Evolutionary conservation across 2,113 vertebrate genomes (phyloP).

Genomic region (Chascanopsetta lugubris): DNA sequence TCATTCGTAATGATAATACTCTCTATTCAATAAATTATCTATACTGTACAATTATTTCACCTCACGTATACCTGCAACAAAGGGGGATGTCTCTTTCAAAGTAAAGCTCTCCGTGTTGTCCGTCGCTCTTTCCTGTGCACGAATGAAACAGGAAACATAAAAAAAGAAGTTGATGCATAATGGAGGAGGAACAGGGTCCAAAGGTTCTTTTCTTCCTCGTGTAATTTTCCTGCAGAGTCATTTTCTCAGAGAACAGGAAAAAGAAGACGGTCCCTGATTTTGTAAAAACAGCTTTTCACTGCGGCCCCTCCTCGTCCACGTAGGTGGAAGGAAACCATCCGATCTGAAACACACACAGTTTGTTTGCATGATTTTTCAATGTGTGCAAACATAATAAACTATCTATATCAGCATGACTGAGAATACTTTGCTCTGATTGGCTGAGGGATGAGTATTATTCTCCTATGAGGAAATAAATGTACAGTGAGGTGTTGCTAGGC

Average conservation of each 20-base stretch:
- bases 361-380: too few species aligned
- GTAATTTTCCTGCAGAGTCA: slow-evolving; percentile 66
- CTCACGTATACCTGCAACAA: slow-evolving; percentile 70
- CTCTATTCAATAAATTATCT: slow-evolving; percentile 89
- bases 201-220: slow-evolving; percentile 34
- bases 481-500: slow-evolving; percentile 53
- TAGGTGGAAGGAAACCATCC: slow-evolving; percentile 99
- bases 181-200: slow-evolving; percentile 68
- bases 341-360: slow-evolving; percentile 85
- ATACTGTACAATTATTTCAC: slow-evolving; percentile 82
- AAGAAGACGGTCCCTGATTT: slow-evolving; percentile 59
- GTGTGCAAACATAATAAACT: too few species aligned
- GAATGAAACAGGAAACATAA: slow-evolving; percentile 60
- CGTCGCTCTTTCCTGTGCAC: slow-evolving; percentile 54
- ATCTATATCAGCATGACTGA: not conserved
- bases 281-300: slow-evolving; percentile 68
- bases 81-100: slow-evolving; percentile 36
- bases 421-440: not conserved
- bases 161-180: slow-evolving; percentile 78
- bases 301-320: slow-evolving; percentile 93
- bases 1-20: slow-evolving; percentile 78
- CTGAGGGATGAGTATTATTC: slow-evolving; percentile 10
- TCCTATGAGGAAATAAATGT: slow-evolving; percentile 13
- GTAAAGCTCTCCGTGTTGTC: slow-evolving; percentile 65
- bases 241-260: slow-evolving; percentile 71